Conservation (phyloP, 2,888 invertebrate genomes). For the Hypercompe scribonia region DNA sequence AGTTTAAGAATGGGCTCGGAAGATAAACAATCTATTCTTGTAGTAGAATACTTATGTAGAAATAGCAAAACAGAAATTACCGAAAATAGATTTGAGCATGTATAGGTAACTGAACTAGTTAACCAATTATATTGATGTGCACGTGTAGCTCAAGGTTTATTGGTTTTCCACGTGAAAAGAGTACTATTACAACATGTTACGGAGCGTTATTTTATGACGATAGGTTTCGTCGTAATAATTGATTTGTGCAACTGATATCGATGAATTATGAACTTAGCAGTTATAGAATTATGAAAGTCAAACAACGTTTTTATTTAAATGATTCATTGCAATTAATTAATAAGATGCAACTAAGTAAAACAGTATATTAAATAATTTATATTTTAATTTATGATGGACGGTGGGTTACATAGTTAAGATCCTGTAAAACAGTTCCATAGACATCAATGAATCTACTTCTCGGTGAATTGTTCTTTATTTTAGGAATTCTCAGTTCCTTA, state of each 20-base stretch:
- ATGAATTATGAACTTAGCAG: not conserved
- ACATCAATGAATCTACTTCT: too few species aligned
- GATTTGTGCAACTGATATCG: constrained; percentile 1
- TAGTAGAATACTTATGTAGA: not conserved
- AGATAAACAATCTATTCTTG: not conserved
- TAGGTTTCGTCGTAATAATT: not conserved
- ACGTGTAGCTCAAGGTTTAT: constrained; percentile 9
- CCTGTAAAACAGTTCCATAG: too few species aligned
- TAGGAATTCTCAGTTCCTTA: too few species aligned
- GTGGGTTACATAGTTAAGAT: too few species aligned
- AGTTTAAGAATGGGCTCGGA: too few species aligned
- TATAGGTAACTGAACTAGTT: not conserved
- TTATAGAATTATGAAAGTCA: not conserved
- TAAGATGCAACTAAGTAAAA: not conserved
- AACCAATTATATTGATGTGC: constrained; percentile 3
- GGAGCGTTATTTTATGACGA: constrained; percentile 10
- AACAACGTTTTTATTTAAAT: not conserved
- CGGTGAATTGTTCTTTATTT: too few species aligned
- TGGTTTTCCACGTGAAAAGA: not conserved
- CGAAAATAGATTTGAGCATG: not conserved
- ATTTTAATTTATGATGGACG: not conserved
- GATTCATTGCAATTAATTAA: not conserved
- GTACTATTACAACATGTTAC: constrained; percentile 11
- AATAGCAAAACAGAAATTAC: not conserved
- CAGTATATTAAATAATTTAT: not conserved